A percentile compares a stretch with the other conserved stretches of the same genome.
phyloP scores from a whole-genome alignment of 2,888 invertebrate genomes.

The Panzeria rudis region DNA sequence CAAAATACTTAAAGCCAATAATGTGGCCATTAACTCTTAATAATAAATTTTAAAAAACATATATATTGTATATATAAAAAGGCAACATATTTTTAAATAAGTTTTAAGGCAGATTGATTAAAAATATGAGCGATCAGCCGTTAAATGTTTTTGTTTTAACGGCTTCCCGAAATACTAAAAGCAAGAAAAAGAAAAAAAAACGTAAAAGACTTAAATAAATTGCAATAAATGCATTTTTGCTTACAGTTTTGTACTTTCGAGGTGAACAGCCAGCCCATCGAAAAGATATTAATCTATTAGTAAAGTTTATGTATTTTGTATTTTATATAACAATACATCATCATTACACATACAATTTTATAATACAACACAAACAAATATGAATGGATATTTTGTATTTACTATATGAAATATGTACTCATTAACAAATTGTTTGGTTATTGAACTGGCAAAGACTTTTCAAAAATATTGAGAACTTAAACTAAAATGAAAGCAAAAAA shows the following conservation, averaged over 20 bases:
- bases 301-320: conserved; percentile 46
- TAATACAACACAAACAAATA: neutral
- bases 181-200: neutral
- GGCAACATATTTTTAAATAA: conserved; percentile 25
- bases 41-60: conserved; percentile 21
- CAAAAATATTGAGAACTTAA: conserved; percentile 11
- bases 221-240: conserved; percentile 38
- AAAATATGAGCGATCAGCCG: conserved; percentile 84
- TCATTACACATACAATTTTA: conserved; percentile 8
- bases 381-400: neutral
- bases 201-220: conserved; percentile 7
- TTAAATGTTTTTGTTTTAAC: conserved; percentile 80
- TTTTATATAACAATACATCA: conserved; percentile 61
- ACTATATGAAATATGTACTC: conserved; percentile 51
- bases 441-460: conserved; percentile 45
- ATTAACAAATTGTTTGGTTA: conserved; percentile 71
- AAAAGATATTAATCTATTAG: conserved; percentile 65
- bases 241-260: conserved; percentile 39
- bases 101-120: conserved; percentile 82
- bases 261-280: conserved; percentile 66
- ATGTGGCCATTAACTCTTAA: neutral
- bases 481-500: conserved; percentile 17
- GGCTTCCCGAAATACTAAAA: conserved; percentile 67
- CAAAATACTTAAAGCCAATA: conserved; percentile 27
- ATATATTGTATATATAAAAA: neutral